Evolutionary conservation across 1,140 invertebrate species (phyloP).

Genomic region (Potamilus streckersoni): DNA sequence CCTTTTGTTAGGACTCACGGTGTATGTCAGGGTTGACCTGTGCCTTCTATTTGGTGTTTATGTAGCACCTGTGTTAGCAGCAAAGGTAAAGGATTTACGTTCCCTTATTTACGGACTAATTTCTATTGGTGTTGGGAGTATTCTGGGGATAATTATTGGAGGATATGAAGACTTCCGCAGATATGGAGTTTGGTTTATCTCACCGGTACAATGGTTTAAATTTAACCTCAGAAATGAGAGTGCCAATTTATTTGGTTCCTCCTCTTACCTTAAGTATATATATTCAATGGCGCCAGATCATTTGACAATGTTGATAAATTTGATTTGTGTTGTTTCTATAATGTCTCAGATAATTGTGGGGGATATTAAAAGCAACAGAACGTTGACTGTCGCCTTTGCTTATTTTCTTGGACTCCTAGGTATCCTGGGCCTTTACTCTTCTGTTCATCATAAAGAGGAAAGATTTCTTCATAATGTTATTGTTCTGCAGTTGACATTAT

Average conservation of each 20-base stretch:
- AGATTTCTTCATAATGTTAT: constrained; percentile 49
- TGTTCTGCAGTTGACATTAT: constrained; percentile 35
- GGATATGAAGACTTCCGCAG: constrained; percentile 40
- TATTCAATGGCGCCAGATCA: background rate
- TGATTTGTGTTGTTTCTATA: background rate
- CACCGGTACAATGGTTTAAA: constrained; percentile 54
- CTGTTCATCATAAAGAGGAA: constrained; percentile 39
- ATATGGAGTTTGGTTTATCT: constrained; percentile 50
- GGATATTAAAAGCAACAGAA: background rate
- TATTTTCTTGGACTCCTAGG: background rate
- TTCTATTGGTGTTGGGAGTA: constrained; percentile 20
- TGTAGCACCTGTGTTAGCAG: too few species aligned
- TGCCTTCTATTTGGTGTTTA: too few species aligned
- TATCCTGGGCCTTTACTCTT: constrained; percentile 32
- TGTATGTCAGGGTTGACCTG: too few species aligned
- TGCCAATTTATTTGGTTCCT: too few species aligned
- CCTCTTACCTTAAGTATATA: background rate
- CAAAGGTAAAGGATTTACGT: background rate
- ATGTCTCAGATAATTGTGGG: background rate
- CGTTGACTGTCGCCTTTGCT: too few species aligned
- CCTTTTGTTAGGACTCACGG: too few species aligned
- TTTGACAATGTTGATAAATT: background rate
- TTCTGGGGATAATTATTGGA: constrained; percentile 30
- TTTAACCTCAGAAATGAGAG: constrained; percentile 42
- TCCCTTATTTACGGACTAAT: background rate